Conservation (phyloP, 2,888 invertebrate species). For the Heliconius hortense region DNA sequence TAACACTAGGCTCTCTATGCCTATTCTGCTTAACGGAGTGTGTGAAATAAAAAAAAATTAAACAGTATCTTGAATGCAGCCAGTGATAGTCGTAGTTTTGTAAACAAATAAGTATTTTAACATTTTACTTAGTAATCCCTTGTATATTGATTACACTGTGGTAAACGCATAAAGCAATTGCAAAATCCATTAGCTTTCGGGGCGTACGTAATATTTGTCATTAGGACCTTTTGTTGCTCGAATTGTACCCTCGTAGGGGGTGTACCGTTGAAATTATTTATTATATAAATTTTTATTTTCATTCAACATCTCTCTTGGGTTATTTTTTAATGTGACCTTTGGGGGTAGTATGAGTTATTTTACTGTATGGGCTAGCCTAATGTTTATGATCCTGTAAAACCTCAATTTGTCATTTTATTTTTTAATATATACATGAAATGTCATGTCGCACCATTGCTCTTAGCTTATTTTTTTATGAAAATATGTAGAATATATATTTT, state of each 20-base stretch:
- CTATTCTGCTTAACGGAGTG: too few relatives aligned
- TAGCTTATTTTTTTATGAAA: neutral
- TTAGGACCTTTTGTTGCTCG: slow-evolving; percentile 71
- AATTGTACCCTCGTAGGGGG: slow-evolving; percentile 58
- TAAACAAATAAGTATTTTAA: neutral
- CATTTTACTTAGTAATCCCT: slow-evolving; percentile 43
- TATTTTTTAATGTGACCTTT: slow-evolving; percentile 62
- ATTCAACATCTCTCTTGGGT: slow-evolving; percentile 59
- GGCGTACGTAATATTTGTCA: slow-evolving; percentile 74
- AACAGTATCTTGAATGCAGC: too few relatives aligned
- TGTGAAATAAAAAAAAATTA: too few relatives aligned
- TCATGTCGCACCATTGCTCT: neutral
- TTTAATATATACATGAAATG: slow-evolving; percentile 13
- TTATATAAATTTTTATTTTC: slow-evolving; percentile 65
- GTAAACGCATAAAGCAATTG: slow-evolving; percentile 64
- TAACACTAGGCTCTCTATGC: too few relatives aligned
- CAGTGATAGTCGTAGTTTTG: neutral
- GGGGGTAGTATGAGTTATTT: slow-evolving; percentile 58
- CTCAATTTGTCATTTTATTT: slow-evolving; percentile 46
- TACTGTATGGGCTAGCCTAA: slow-evolving; percentile 43
- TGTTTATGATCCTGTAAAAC: slow-evolving; percentile 47
- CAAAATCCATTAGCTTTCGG: slow-evolving; percentile 71
- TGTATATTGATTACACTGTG: slow-evolving; percentile 61
- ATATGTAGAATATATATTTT: neutral
- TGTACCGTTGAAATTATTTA: slow-evolving; percentile 67